Evolutionary conservation across 2,888 invertebrate genomes (phyloP).

Genomic region (Priocnemis perturbator): DNA sequence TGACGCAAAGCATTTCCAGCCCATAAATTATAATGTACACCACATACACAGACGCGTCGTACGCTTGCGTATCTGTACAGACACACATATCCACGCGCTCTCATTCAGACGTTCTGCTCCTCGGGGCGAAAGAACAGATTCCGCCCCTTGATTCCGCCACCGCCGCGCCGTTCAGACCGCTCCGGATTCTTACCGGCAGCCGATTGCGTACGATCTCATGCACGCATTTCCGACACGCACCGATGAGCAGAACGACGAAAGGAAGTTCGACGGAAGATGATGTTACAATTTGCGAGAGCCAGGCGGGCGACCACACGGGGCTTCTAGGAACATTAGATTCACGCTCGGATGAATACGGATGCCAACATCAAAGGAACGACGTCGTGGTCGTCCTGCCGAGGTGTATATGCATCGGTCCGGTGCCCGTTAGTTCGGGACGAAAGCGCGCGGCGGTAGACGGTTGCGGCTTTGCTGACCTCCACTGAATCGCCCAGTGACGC

Average conservation of each 20-base stretch:
- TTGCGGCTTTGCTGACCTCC: slow-evolving; percentile 41
- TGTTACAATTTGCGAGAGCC: slow-evolving; percentile 41
- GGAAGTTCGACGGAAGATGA: slow-evolving; percentile 38
- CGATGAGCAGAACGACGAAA: slow-evolving; percentile 19
- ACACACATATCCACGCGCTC: too few species aligned
- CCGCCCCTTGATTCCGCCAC: too few species aligned
- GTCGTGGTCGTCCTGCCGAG: slow-evolving; percentile 19
- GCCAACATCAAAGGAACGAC: slow-evolving; percentile 48
- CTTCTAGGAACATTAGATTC: slow-evolving; percentile 44
- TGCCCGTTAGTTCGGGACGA: slow-evolving; percentile 21
- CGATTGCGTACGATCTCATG: not conserved
- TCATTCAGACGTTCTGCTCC: too few species aligned
- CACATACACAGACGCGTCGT: too few species aligned
- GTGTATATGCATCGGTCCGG: slow-evolving; percentile 12
- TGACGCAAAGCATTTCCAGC: too few species aligned
- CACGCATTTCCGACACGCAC: slow-evolving; percentile 23
- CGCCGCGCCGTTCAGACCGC: too few species aligned
- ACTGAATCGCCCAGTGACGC: slow-evolving; percentile 14
- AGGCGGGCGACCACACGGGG: slow-evolving; percentile 30
- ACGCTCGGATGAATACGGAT: slow-evolving; percentile 43
- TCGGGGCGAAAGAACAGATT: too few species aligned
- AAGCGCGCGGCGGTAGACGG: slow-evolving; percentile 39
- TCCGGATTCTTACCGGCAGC: not conserved
- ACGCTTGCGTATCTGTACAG: too few species aligned
- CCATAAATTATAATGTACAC: too few species aligned